These are phyloP conservation scores for Gavia stellata DNA, from an alignment of 2,113 vertebrate species.

Conservation along the genomic window DNA sequence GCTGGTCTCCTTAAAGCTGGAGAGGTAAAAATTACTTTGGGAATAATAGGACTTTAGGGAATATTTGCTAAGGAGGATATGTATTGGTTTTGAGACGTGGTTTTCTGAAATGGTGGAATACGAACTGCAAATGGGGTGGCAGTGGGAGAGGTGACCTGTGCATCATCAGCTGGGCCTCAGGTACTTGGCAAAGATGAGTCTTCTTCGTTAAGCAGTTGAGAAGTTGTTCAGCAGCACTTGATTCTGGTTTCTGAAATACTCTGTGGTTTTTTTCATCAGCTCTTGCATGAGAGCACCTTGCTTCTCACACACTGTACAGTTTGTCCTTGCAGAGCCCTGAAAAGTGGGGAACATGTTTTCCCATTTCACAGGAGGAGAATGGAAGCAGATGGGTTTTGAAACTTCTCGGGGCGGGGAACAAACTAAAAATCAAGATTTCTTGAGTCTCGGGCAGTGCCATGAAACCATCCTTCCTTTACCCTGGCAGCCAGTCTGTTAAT, in stretches of 20 bases:
- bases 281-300: background rate
- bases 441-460: background rate
- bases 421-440: background rate
- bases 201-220: background rate
- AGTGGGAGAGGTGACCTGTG: background rate
- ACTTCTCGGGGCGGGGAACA: background rate
- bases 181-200: accelerated
- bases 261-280: background rate
- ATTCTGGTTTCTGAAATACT: background rate
- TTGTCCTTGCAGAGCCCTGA: background rate
- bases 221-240: background rate
- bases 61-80: background rate
- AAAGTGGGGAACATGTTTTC: background rate
- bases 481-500: background rate
- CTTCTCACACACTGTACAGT: background rate
- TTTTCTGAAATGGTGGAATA: background rate
- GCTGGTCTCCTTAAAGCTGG: constrained; percentile 86
- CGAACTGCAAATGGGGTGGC: background rate
- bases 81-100: background rate
- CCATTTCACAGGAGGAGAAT: background rate
- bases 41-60: background rate
- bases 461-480: background rate
- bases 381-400: background rate
- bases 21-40: constrained; percentile 77
- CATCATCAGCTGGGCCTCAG: background rate